A percentile compares a stretch with the other conserved stretches of the same genome.
These are phyloP conservation scores for Vulpes ferrilata DNA, from an alignment of 2,113 vertebrate genomes.

Conservation along the genomic window DNA sequence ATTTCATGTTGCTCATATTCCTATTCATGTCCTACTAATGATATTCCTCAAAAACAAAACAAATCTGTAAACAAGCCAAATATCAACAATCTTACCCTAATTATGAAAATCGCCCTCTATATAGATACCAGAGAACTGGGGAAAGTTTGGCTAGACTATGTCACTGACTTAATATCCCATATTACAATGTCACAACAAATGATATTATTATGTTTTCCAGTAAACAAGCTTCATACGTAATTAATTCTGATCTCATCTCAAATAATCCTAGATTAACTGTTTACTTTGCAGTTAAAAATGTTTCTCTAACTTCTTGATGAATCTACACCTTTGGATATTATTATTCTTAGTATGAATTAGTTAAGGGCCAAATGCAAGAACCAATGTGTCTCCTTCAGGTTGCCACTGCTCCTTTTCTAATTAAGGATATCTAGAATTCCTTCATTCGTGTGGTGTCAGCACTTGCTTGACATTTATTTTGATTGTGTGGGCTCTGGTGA, in stretches of 20 bases:
- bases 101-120: not conserved
- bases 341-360: not conserved
- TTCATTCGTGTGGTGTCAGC: not conserved
- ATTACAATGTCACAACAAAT: not conserved
- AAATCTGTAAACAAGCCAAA: not conserved
- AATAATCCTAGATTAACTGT: not conserved
- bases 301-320: conserved; percentile 33
- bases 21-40: conserved; percentile 4
- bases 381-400: not conserved
- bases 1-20: conserved; percentile 23
- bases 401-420: not conserved
- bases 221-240: conserved; percentile 26
- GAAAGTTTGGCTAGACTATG: not conserved
- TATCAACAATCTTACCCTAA: not conserved
- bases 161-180: not conserved
- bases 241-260: conserved; percentile 14
- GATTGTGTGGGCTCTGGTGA: not conserved
- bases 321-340: not conserved
- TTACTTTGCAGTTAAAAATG: conserved; percentile 4
- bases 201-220: conserved; percentile 10
- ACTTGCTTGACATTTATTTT: conserved; percentile 46
- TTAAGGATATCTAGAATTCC: not conserved
- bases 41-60: not conserved
- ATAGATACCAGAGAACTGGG: not conserved
- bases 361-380: not conserved